Conservation (phyloP, 2,113 vertebrate species). For the Amblyopsis rosae region DNA sequence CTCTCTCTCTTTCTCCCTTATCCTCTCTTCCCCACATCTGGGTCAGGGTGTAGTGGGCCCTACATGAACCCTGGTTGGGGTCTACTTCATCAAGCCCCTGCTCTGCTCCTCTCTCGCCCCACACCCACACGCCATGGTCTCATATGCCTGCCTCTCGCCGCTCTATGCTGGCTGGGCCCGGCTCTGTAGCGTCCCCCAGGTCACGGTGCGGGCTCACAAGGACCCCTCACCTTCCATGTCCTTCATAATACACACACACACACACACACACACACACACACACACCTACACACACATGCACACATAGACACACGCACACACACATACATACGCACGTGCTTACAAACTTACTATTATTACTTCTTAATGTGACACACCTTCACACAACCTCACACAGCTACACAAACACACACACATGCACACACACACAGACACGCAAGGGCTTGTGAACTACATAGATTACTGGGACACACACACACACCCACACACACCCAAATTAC, state of each 20-base stretch:
- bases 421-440: slow-evolving; percentile 5
- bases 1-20: slow-evolving; percentile 1
- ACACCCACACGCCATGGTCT: slow-evolving; percentile 31
- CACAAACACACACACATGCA: slow-evolving; percentile 4
- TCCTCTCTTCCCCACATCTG: slow-evolving; percentile 52
- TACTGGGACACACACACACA: background rate
- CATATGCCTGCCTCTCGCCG: background rate
- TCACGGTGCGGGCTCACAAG: slow-evolving; percentile 39
- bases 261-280: slow-evolving; percentile 3
- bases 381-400: slow-evolving; percentile 30
- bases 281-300: slow-evolving; percentile 11
- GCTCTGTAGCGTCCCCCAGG: slow-evolving; percentile 48
- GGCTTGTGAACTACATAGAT: background rate
- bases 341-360: too few relatives aligned
- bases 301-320: slow-evolving; percentile 18
- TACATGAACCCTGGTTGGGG: slow-evolving; percentile 38
- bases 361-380: slow-evolving; percentile 30
- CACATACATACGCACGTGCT: background rate
- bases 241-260: slow-evolving; percentile 51
- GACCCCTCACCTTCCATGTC: slow-evolving; percentile 61
- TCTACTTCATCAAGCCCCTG: slow-evolving; percentile 57
- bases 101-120: slow-evolving; percentile 38
- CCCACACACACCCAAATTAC: background rate
- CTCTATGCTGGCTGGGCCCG: background rate
- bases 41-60: slow-evolving; percentile 53